Base-by-base conservation (phyloP, 2,113 vertebrate genomes). In the Oenanthe oenanthe region DNA sequence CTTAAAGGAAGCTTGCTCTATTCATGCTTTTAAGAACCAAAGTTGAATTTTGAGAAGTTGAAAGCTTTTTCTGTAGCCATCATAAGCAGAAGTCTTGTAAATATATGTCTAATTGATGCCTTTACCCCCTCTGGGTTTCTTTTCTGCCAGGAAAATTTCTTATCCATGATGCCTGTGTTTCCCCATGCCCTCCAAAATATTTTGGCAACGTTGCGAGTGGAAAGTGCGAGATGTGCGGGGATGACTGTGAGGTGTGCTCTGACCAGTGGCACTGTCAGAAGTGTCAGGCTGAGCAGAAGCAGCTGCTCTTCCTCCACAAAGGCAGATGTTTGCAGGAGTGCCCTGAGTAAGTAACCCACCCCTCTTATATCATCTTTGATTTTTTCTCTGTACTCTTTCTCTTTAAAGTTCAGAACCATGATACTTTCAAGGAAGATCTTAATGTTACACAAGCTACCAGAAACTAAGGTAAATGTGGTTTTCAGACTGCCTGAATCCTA, bases 261-360 rank as follows among this genome's bases (percentile, higher is more conserved):
- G 91, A 92, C 38, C 50, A 17, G 11, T 57, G 96, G 61, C 75
- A 91, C 7, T 99, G 99, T 81, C 87, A 96, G 50, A 96, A 93
- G 65, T 99, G 99, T 91, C 95, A 22, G n/a, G 36, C n/a, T 18
- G 92, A 60, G 40, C 89, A 71, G 3, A 97, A 95, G 26, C 90
- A 60, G 17, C 53, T 13, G 1, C 97, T 98, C 47, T 97, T 98
- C 93, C 97, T 99, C 82, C 97, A 99, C 36, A n/a, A 97, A 7
- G 98, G 98, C 72, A 95, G 75, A 82, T 99, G 99, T 95, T 97
- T 98, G 62, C 91, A 76, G 31, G 88, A 96, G 17, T 99, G 99
- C 81, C 98, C 97, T 18, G 97, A 97, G 99, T 99, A 98, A 97
- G 97, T 97, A 68, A 45, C 3, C 17, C 9, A 45, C 3, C 17